Evolutionary conservation across 1,140 invertebrate genomes (phyloP).

Genomic region (Lithobius niger): DNA sequence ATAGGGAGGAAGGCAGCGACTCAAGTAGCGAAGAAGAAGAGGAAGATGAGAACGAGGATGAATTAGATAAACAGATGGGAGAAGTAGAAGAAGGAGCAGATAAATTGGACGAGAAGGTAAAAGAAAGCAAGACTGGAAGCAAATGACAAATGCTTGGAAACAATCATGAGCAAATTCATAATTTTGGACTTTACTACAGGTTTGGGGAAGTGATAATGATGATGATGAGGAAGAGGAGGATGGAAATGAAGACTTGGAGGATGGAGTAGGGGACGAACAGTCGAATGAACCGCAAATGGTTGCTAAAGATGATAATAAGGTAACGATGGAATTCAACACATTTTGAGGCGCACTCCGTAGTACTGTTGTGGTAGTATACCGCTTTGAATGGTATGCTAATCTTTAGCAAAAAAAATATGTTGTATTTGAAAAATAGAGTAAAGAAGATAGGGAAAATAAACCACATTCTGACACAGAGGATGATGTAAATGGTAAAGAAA

Average conservation of each 20-base stretch:
- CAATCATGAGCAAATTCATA: too few relatives aligned
- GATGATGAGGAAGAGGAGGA: slow-evolving; percentile 16
- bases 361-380: too few relatives aligned
- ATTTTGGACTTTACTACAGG: slow-evolving; percentile 36
- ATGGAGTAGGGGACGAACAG: slow-evolving; percentile 15
- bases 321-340: too few relatives aligned
- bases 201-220: slow-evolving; percentile 67
- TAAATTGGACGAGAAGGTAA: slow-evolving; percentile 45
- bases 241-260: slow-evolving; percentile 10
- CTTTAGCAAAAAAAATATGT: too few relatives aligned
- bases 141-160: neutral
- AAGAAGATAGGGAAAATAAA: slow-evolving; percentile 23
- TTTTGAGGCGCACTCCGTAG: too few relatives aligned
- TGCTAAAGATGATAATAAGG: slow-evolving; percentile 32
- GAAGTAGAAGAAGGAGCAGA: slow-evolving; percentile 71
- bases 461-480: slow-evolving; percentile 12
- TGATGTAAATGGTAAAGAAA: slow-evolving; percentile 42
- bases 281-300: slow-evolving; percentile 27
- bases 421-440: too few relatives aligned
- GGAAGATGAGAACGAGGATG: slow-evolving; percentile 48
- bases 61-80: slow-evolving; percentile 90
- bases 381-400: too few relatives aligned
- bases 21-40: slow-evolving; percentile 37
- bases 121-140: too few relatives aligned
- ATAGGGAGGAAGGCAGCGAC: slow-evolving; percentile 50